Base-by-base conservation (phyloP, 2,113 vertebrate species). In the Neolamprologus variostigma region DNA sequence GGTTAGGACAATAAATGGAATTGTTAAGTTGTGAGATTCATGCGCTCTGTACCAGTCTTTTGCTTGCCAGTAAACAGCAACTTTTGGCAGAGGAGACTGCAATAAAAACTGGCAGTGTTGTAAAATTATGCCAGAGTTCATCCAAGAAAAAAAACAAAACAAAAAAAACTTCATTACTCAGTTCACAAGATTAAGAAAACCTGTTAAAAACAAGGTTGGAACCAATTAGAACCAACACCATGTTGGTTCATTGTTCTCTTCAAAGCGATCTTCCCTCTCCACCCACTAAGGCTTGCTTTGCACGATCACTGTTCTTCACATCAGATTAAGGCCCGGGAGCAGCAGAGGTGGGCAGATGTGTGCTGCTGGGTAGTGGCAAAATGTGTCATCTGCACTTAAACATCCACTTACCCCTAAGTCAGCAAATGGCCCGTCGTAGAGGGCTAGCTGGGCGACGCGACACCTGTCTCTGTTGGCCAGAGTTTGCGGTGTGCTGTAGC, bases 401-500 rank as follows among this genome's bases (percentile, higher is more conserved):
- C 87, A 80, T 92, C 83, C 88, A 94, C 97, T 98, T 96, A 99
- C 99, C 97, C 99, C 99, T 92, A 99, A 96, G 96, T 99, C 99
- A 8, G 99, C 99, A 91, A 99, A 99, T 2, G 99, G 99, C 85
- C 99, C 98, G 7, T 99, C 98, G 92, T 99, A 97, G 92, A 99
- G 96, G 55, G 99, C 99, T 94, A 99, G 93, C 95, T 99, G 99
- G 88, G 99, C 98, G 81, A 99, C 99, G 7, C 99, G 98, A 95
- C 99, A 99, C 95, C 99, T 97, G 97, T 99, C 99, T 96, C 99
- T 97, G 92, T 99, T 99, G 89, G 98, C 98, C 93, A 99, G 96
- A 1, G 99, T 99, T 96, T 99, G 98, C 1, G 98, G 98, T 3
- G 99, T 99, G 95, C 99, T 99, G 93, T 99, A 99, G 86, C 99